These are phyloP conservation scores for Entomobrya proxima DNA, from an alignment of 2,888 invertebrate genomes.

Conservation along the genomic window DNA sequence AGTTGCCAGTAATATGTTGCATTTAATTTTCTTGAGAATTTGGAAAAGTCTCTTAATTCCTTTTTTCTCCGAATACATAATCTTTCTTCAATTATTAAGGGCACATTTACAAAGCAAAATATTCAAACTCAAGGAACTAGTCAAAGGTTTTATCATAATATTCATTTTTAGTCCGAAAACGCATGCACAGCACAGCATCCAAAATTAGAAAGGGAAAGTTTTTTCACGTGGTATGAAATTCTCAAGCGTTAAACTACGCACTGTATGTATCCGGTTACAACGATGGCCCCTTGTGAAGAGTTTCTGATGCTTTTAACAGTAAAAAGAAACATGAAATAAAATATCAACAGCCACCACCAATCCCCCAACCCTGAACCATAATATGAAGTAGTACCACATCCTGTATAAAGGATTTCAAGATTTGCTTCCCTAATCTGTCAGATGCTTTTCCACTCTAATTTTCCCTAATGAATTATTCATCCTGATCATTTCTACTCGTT, in stretches of 20 bases:
- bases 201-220: not conserved
- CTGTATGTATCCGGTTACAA: not conserved
- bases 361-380: not conserved
- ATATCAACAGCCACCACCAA: slow-evolving; percentile 41
- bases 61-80: not conserved
- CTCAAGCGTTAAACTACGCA: not conserved
- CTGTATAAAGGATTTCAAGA: slow-evolving; percentile 33
- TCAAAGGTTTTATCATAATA: not conserved
- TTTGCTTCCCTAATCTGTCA: slow-evolving; percentile 52
- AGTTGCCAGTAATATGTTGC: not conserved
- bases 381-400: not conserved
- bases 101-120: not conserved
- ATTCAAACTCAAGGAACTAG: not conserved
- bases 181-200: no score
- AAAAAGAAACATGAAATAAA: slow-evolving; percentile 31
- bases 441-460: slow-evolving; percentile 60
- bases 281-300: not conserved
- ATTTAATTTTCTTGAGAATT: not conserved
- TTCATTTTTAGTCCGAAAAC: not conserved
- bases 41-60: slow-evolving; percentile 3
- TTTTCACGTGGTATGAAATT: not conserved
- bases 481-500: slow-evolving; percentile 27
- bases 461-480: slow-evolving; percentile 66
- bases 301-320: slow-evolving; percentile 21
- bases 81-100: slow-evolving; percentile 18